Evolutionary conservation across 2,888 invertebrate genomes (phyloP).

Genomic region (Zeuzera pyrina): DNA sequence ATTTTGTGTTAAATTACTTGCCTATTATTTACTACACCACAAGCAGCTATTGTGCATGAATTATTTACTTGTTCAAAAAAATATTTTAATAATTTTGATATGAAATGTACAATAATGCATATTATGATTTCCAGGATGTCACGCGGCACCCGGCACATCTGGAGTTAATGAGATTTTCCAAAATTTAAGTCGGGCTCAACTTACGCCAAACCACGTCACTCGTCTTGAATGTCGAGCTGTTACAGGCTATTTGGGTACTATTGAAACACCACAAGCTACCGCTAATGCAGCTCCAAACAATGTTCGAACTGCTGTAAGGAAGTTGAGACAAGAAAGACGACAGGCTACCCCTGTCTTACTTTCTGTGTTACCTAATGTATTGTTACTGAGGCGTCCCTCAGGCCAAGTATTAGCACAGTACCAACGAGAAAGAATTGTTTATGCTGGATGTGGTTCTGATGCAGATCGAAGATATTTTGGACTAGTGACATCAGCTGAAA

Average conservation of each 20-base stretch:
- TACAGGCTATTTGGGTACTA: slow-evolving; percentile 95
- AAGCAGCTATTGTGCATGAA: too few species aligned
- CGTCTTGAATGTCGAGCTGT: slow-evolving; percentile 86
- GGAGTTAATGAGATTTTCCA: slow-evolving; percentile 59
- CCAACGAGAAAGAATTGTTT: slow-evolving; percentile 87
- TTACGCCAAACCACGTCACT: slow-evolving; percentile 49
- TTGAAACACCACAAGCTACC: slow-evolving; percentile 93
- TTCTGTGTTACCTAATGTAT: slow-evolving; percentile 85
- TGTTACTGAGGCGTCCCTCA: slow-evolving; percentile 84
- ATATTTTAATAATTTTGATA: too few species aligned
- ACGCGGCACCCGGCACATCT: slow-evolving; percentile 52
- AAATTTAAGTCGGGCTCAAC: slow-evolving; percentile 49
- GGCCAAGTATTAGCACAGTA: slow-evolving; percentile 89
- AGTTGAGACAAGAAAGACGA: slow-evolving; percentile 90
- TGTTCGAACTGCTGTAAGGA: slow-evolving; percentile 89
- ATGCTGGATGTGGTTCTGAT: slow-evolving; percentile 91
- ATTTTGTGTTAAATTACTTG: too few species aligned
- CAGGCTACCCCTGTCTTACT: slow-evolving; percentile 88
- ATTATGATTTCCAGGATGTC: slow-evolving; percentile 42
- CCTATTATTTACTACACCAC: too few species aligned
- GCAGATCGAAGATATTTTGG: slow-evolving; percentile 95
- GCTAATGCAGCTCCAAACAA: slow-evolving; percentile 83
- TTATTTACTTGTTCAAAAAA: too few species aligned
- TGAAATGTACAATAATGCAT: too few species aligned
- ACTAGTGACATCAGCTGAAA: slow-evolving; percentile 87